phyloP scores from a whole-genome alignment of 1,140 invertebrate genomes.

The Aporrectodea caliginosa region DNA sequence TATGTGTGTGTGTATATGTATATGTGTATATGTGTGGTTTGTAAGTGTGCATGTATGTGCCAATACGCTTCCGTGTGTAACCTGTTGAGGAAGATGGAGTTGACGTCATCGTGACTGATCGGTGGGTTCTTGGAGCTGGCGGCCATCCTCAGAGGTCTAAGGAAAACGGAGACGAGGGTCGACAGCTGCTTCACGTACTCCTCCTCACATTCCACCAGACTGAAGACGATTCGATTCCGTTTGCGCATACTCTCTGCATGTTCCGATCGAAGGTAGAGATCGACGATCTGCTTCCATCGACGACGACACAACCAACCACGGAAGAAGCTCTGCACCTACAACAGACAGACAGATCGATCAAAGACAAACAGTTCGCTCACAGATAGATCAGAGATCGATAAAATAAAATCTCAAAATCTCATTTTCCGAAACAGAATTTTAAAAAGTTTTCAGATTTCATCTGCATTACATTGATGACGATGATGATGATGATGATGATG shows the following conservation, averaged over 20 bases:
- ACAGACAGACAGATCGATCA: too few species aligned
- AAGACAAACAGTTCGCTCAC: too few species aligned
- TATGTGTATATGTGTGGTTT: too few species aligned
- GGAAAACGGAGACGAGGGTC: slow-evolving; percentile 83
- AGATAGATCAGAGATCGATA: too few species aligned
- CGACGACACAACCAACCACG: slow-evolving; percentile 88
- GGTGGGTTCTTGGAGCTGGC: slow-evolving; percentile 88
- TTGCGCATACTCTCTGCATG: slow-evolving; percentile 92
- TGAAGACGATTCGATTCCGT: slow-evolving; percentile 86
- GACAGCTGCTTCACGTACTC: slow-evolving; percentile 90
- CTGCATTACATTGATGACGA: background rate
- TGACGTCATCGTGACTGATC: slow-evolving; percentile 88
- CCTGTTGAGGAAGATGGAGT: slow-evolving; percentile 88
- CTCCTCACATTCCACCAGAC: slow-evolving; percentile 73
- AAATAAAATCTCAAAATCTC: too few species aligned
- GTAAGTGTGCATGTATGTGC: too few species aligned
- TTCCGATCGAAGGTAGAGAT: slow-evolving; percentile 90
- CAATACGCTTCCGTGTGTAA: too few species aligned
- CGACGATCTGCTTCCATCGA: slow-evolving; percentile 91
- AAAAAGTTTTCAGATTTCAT: too few species aligned
- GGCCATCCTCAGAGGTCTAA: slow-evolving; percentile 85
- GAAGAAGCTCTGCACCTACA: slow-evolving; percentile 80
- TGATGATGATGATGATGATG: background rate
- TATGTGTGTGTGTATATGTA: too few species aligned
- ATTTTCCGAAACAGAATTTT: too few species aligned